Base-by-base conservation (phyloP, 1,140 invertebrate genomes). In the Phortica variegata region DNA sequence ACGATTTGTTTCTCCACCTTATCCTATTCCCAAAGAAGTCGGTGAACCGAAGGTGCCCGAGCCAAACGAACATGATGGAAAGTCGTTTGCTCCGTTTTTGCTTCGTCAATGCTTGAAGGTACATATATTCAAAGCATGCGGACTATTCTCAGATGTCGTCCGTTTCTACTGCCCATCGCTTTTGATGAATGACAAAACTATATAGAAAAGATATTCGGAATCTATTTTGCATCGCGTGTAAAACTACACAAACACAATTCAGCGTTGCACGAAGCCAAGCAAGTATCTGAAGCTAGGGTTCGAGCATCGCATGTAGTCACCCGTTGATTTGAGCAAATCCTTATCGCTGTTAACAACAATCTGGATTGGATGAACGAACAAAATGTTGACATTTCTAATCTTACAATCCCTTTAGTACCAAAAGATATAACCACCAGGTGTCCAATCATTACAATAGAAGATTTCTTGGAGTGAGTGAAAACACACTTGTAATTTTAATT, bases 161-260 rank as follows among this genome's bases (percentile, higher is more conserved):
- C n/a, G n/a, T n/a, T 31, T 31, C 7, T 31, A 31, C n/a, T 31
- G 29, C 29, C 29, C 29, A 8, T 31, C 29, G 7, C n/a, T 31
- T 31, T 8, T n/a, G 29, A n/a, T 31, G 29, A 31, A n/a, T 31
- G 7, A 31, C 7, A 31, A 8, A 7, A n/a, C 7, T n/a, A n/a
- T 8, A n/a, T 31, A 8, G 72, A 70, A 32, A 73, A 77, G 53
- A 49, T 47, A n/a, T 52, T 65, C 53, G 39, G 34, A 23, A 61
- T 75, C 23, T 40, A 65, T 38, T 65, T 73, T 34, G 56, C 69
- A 49, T 77, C 70, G 52, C 45, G 47, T 51, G 15, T 8, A 18
- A 13, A 12, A 21, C 13, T 17, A 5, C 4, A 41, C 8, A 17
- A 13, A 6, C 13, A 41, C 8, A 41, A 17, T 31, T n/a, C n/a